A percentile compares a stretch with the other conserved stretches of the same genome.
Evolutionary conservation across 92 coral and sea anemone genomes (phyloP).

Genomic region (Zoanthus solanderi): DNA sequence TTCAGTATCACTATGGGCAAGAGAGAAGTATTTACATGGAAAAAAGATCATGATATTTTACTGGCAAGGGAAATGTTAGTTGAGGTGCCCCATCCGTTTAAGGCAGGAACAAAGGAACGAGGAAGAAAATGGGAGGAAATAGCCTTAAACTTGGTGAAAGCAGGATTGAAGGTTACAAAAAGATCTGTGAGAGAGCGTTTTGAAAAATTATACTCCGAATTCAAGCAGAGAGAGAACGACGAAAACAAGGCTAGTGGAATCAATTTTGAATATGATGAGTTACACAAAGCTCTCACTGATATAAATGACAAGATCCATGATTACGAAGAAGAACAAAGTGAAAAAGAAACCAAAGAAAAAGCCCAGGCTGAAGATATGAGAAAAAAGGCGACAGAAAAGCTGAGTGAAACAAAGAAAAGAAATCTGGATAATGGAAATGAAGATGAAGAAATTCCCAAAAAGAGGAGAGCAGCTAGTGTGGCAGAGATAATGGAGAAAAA

Average conservation of each 20-base stretch:
- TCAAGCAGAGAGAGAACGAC: constrained; percentile 40
- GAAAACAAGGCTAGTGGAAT: constrained; percentile 56
- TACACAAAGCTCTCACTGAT: constrained; percentile 48
- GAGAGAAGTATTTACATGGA: neutral
- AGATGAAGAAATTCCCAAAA: constrained; percentile 30
- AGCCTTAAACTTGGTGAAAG: constrained; percentile 19
- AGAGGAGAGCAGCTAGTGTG: constrained; percentile 5
- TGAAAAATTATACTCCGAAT: constrained; percentile 40
- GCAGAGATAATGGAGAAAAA: constrained; percentile 50
- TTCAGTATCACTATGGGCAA: too few relatives aligned
- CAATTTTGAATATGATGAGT: constrained; percentile 52
- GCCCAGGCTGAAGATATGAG: constrained; percentile 45
- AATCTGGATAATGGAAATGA: constrained; percentile 28
- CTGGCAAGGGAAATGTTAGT: constrained; percentile 18
- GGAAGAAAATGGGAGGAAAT: constrained; percentile 32
- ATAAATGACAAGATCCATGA: constrained; percentile 32
- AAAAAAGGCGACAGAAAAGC: constrained; percentile 41
- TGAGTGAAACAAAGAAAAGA: constrained; percentile 44
- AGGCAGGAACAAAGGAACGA: constrained; percentile 42
- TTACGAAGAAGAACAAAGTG: neutral
- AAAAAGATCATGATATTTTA: constrained; percentile 12
- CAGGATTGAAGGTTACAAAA: constrained; percentile 38
- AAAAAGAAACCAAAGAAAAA: constrained; percentile 41
- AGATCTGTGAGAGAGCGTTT: constrained; percentile 53
- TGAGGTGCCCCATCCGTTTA: constrained; percentile 41